Evolutionary conservation across 2,797 vertebrate genomes (phyloP), one percentile per base, ranked within the genome.

Genomic region (Gobio occitaniae): DNA sequence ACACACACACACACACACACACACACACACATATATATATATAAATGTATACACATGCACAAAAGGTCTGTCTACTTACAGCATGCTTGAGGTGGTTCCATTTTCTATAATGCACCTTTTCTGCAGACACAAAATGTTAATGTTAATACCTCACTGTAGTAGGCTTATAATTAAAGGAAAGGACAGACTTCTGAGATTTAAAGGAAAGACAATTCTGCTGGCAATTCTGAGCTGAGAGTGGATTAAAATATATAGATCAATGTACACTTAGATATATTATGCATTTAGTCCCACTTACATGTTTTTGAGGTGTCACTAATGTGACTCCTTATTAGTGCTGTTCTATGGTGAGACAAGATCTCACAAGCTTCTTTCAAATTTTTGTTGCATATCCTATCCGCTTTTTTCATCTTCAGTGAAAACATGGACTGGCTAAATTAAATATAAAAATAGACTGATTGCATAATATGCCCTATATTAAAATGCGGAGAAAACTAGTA

Each of bases 1-100:
- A 47, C 1, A 52, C 0, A 71, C 69, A 41, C 32, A 36, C 3
- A 38, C 25, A 61, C 1, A 16, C 25, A 29, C 16, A 48, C 71
- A 47, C 1, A 52, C 0, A 71, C 69, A 41, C 32, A 36, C 3
- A 71, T 25, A 25, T 25, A 36, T 2, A 9, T 44, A 44, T 44
- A 44, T 44, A 44, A 44, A 44, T 44, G 9, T 44, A 44, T 44
- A 66, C 21, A 50, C 69, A 52, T 16, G 15, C 52, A 54, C 52
- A 54, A 12, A 48, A 48, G 47, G 47, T 32, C 2, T 65, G 63
- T 32, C 25, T 65, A 88, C 88, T 89, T 81, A 89, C 88, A 82
- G 38, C 54, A 29, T 32, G 80, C 69, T 70, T 69, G 84, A 59
- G 80, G 61, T 78, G 85, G 78, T 69, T 86, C 88, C 88, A 89